Base-by-base conservation (phyloP, 2,888 invertebrate species). In the Ennomos erosarius region DNA sequence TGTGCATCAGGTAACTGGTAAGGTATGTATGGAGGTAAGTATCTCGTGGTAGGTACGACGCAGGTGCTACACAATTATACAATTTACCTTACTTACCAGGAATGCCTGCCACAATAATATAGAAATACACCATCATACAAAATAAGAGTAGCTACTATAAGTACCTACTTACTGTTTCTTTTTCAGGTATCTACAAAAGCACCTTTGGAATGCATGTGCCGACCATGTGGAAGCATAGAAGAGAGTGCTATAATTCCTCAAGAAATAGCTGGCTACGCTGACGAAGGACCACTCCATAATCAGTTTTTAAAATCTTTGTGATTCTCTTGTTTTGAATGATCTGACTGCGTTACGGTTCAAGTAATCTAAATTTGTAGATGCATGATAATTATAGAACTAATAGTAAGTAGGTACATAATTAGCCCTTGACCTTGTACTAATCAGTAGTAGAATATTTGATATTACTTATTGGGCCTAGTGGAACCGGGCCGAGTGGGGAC, bases 121-220 rank as follows among this genome's bases (percentile, higher is more conserved):
- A 39, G 5, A 11, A 16, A 16, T 3, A 16, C 16, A 16, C 16
- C 3, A 16, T 16, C 16, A 16, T 16, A 16, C 3, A 16, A 16
- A 16, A 16, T 16, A 16, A 16, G 3, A n/a, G n/a, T n/a, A n/a
- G n/a, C n/a, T n/a, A n/a, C n/a, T n/a, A n/a, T 39, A 39, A 39
- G 6, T n/a, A 1, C 8, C 1, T 11, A 8, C 11, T 12, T 12
- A 40, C 12, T n/a, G 12, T 33, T 38, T 49, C 42, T 12, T 57
- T 82, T 89, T 51, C 75, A 97, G 97, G 96, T 98, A 2, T 94
- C 96, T n/a, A 98, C 98, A 6, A 97, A 98, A 85, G 98, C 98
- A 10, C 98, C 98, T 0, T 85, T 98, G 52, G 98, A 98, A 82
- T 98, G 98, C 78, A 98, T 98, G 98, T 98, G 98, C 78, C 95